Evolutionary conservation across 2,888 invertebrate genomes (phyloP), one percentile per base, ranked within the genome.

Genomic region (Cosmopolites sordidus): DNA sequence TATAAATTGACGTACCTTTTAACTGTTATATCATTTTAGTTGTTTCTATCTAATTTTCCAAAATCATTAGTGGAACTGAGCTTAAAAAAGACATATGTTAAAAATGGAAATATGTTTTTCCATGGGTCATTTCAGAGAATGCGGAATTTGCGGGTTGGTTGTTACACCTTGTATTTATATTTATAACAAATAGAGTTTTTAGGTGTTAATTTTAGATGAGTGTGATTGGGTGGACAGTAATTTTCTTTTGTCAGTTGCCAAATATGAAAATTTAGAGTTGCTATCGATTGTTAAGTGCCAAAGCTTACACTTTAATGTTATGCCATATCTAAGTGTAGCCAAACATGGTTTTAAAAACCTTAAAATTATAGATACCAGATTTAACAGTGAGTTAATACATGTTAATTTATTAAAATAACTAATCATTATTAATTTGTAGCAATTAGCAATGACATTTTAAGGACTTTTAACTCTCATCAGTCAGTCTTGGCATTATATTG

Each of bases 201-300:
- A 87, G 86, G 80, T 82, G 42, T 66, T 90, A 43, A 82, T 86
- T 64, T 75, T 91, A 47, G 86, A 86, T 22, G 78, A 82, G 54
- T 89, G 88, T 66, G 74, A 78, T 4, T 90, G 89, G 89, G 78
- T 91, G 54, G 82, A 84, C 46, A 83, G 87, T 0, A 83, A 86
- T 53, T 81, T 84, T 39, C 74, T 91, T 8, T 77, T 90, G 71
- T 81, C 86, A 16, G 74, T 91, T 1, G 86, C 87, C 63, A 90
- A 89, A 73, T 74, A 86, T 66, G 73, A 77, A 1, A 70, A 74
- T 4, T 75, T 91, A 17, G 78, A 79, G 37, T 79, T 81, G 33
- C 74, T 91, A 3, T 76, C 80, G 49, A 71, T 87, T 59, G 77
- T 81, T 38, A 82, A 84, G 33, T 91, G 90, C 64, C 72, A 72